These are phyloP conservation scores for Thamnaconus septentrionalis DNA, from an alignment of 2,113 vertebrate species.

Conservation along the genomic window DNA sequence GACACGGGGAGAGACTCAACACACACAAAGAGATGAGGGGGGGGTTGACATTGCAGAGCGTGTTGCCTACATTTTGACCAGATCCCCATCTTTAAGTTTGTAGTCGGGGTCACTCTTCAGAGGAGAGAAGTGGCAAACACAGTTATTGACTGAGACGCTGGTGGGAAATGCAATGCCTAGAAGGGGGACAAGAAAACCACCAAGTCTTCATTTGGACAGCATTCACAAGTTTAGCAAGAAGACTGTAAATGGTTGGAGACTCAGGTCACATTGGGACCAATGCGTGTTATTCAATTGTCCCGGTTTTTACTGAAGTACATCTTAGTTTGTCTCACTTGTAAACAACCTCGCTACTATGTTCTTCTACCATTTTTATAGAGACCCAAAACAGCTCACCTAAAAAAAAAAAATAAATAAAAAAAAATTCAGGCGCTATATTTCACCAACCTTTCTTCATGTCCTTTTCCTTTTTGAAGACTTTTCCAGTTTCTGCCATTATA, in stretches of 20 bases:
- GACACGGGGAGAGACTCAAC: slow-evolving; percentile 20
- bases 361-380: neutral
- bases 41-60: slow-evolving; percentile 26
- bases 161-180: slow-evolving; percentile 96
- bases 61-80: slow-evolving; percentile 92
- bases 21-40: slow-evolving; percentile 21
- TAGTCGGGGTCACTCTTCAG: slow-evolving; percentile 97
- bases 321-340: too few species aligned
- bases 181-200: slow-evolving; percentile 59
- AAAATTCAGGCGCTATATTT: neutral
- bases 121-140: slow-evolving; percentile 97
- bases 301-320: too few species aligned
- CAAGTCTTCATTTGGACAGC: slow-evolving; percentile 56
- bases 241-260: slow-evolving; percentile 7
- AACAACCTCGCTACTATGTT: neutral
- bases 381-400: neutral
- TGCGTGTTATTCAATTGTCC: too few species aligned
- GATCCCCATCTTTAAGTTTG: slow-evolving; percentile 90
- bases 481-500: slow-evolving; percentile 91
- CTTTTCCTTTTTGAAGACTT: slow-evolving; percentile 97
- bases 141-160: slow-evolving; percentile 97
- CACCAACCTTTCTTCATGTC: slow-evolving; percentile 94
- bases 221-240: slow-evolving; percentile 36
- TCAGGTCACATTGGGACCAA: neutral
- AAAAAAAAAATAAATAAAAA: neutral